Conservation (phyloP, 2,113 vertebrate species). For the Tenebrosternarchus preto region DNA sequence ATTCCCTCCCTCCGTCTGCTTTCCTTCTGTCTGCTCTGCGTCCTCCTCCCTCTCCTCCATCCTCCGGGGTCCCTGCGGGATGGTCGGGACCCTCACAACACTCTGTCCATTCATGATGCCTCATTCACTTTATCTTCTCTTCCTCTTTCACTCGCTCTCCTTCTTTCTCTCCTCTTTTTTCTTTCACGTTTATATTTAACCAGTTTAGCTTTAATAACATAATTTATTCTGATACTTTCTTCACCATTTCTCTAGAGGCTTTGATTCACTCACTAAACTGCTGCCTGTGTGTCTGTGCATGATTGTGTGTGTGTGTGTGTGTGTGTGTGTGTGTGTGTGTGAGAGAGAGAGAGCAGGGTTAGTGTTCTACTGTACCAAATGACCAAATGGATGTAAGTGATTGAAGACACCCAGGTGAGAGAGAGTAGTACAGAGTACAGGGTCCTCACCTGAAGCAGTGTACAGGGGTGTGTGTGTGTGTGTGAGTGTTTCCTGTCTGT, state of each 20-base stretch:
- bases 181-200: constrained; percentile 12
- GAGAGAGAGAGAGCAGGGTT: background rate
- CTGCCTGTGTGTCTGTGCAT: background rate
- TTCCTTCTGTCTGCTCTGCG: constrained; percentile 37
- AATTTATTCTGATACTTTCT: constrained; percentile 27
- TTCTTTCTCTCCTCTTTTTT: background rate
- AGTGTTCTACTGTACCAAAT: no score
- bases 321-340: background rate
- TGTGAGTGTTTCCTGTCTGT: background rate
- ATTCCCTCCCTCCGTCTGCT: constrained; percentile 43
- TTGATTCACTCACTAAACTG: constrained; percentile 39
- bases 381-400: no score
- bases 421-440: no score
- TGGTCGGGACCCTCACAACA: background rate
- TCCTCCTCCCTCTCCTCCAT: background rate
- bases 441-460: no score
- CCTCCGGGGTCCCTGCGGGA: background rate
- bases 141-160: background rate
- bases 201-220: constrained; percentile 42
- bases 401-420: no score
- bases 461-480: background rate
- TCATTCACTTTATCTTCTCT: background rate
- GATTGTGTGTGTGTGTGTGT: no score
- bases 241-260: constrained; percentile 21
- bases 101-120: background rate